These are phyloP conservation scores for Alosa alosa DNA, from an alignment of 2,113 vertebrate genomes.

Conservation along the genomic window DNA sequence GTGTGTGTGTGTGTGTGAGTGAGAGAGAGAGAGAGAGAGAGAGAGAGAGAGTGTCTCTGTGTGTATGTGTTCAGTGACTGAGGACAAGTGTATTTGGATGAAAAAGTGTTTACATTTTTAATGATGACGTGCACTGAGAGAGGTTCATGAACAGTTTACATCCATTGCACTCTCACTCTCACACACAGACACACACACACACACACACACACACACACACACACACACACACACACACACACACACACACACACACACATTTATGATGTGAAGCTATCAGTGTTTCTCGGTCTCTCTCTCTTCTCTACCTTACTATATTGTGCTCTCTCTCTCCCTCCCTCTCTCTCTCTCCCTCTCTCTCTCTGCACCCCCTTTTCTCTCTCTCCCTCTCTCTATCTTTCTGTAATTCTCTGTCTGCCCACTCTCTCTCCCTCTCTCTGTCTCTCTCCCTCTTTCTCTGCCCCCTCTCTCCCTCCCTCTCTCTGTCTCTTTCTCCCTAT, in stretches of 20 bases:
- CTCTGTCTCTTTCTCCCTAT: not conserved
- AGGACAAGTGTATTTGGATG: constrained; percentile 21
- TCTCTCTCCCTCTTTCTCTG: not conserved
- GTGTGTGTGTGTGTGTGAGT: constrained; percentile 35
- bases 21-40: not conserved
- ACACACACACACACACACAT: constrained; percentile 7
- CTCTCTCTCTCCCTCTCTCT: not conserved
- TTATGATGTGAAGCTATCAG: not conserved
- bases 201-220: constrained; percentile 27
- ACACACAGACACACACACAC: constrained; percentile 13
- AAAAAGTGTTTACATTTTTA: constrained; percentile 46
- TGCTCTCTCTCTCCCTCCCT: too few relatives aligned
- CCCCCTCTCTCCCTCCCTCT: too few relatives aligned
- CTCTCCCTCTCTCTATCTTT: too few relatives aligned
- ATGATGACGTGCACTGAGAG: constrained; percentile 40
- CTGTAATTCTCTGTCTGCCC: too few relatives aligned
- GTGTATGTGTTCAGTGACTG: constrained; percentile 20
- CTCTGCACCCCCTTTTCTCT: too few relatives aligned
- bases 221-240: too few relatives aligned
- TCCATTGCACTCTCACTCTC: constrained; percentile 16
- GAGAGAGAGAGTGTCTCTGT: constrained; percentile 19
- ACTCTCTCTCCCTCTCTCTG: not conserved
- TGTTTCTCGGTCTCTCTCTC: not conserved
- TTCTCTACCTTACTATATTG: not conserved
- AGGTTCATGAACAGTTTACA: constrained; percentile 43